Evolutionary conservation across 2,888 invertebrate genomes (phyloP).

Genomic region (Plebejus argus): DNA sequence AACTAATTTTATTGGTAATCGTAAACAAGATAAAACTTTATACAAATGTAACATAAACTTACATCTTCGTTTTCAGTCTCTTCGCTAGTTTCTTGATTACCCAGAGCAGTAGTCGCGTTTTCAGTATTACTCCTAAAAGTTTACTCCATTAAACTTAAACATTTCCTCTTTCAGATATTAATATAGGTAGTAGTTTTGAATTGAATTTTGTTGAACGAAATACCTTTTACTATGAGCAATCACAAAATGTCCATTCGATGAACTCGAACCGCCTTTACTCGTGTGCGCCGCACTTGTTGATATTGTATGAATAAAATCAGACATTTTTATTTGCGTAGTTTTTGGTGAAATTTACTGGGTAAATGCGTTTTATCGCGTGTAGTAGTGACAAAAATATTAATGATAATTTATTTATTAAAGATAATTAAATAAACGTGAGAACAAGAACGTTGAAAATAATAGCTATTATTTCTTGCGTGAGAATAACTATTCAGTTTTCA

Average conservation of each 20-base stretch:
- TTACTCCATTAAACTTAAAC: no score
- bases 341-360: no score
- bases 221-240: constrained; percentile 52
- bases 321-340: not conserved
- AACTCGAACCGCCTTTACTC: constrained; percentile 31
- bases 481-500: no score
- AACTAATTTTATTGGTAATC: no score
- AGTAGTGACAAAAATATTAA: no score
- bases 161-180: not conserved
- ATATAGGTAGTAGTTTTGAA: not conserved
- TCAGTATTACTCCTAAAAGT: constrained; percentile 31
- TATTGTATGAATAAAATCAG: not conserved
- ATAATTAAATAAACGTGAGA: not conserved
- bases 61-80: constrained; percentile 63
- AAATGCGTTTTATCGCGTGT: no score
- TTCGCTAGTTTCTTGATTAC: constrained; percentile 47
- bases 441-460: no score
- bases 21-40: not conserved
- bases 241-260: constrained; percentile 50
- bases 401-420: no score
- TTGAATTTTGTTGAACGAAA: not conserved
- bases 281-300: constrained; percentile 1
- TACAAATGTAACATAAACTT: constrained; percentile 26
- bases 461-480: no score
- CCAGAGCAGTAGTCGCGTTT: constrained; percentile 6